Percentiles rank a stretch among this genome's conserved stretches.
Evolutionary conservation across 2,113 vertebrate species (phyloP).

Genomic region (Callionymus lyra): DNA sequence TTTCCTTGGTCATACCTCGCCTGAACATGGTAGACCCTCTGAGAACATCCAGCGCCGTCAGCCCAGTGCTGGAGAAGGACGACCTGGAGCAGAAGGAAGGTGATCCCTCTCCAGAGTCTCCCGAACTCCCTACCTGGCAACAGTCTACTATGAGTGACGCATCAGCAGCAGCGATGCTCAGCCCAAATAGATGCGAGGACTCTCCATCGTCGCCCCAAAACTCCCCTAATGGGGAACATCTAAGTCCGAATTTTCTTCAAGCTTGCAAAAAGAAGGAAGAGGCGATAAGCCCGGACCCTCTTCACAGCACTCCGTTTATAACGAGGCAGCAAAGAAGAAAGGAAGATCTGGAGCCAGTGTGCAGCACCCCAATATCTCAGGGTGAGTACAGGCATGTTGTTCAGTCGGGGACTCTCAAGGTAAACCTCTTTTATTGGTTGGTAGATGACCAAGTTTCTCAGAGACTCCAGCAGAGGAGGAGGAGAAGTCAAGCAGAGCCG

Average conservation of each 20-base stretch:
- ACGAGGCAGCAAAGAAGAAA: conserved; percentile 53
- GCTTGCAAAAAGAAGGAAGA: conserved; percentile 20
- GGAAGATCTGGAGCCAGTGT: conserved; percentile 60
- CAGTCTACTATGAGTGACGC: conserved; percentile 47
- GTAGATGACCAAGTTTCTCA: conserved; percentile 66
- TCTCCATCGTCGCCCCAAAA: conserved; percentile 21
- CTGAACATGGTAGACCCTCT: conserved; percentile 28
- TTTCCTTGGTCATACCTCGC: conserved; percentile 45
- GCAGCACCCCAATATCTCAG: conserved; percentile 71
- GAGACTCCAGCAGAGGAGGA: conserved; percentile 69
- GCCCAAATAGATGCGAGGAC: conserved; percentile 19
- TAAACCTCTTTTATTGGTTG: neutral
- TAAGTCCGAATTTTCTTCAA: no score
- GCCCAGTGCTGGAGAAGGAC: conserved; percentile 31
- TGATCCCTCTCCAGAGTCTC: conserved; percentile 71
- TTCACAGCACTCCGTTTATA: conserved; percentile 78
- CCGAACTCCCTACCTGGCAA: conserved; percentile 80
- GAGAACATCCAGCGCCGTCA: conserved; percentile 39
- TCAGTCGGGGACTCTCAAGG: neutral
- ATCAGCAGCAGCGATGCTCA: conserved; percentile 11
- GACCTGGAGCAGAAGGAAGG: conserved; percentile 39
- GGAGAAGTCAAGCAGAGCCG: conserved; percentile 63
- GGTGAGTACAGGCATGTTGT: conserved; percentile 51
- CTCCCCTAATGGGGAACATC: conserved; percentile 20
- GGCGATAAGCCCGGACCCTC: conserved; percentile 49